A percentile compares a stretch with the other conserved stretches of the same genome.
Evolutionary conservation across 2,888 invertebrate genomes (phyloP).

Genomic region (Bimastos eiseni): DNA sequence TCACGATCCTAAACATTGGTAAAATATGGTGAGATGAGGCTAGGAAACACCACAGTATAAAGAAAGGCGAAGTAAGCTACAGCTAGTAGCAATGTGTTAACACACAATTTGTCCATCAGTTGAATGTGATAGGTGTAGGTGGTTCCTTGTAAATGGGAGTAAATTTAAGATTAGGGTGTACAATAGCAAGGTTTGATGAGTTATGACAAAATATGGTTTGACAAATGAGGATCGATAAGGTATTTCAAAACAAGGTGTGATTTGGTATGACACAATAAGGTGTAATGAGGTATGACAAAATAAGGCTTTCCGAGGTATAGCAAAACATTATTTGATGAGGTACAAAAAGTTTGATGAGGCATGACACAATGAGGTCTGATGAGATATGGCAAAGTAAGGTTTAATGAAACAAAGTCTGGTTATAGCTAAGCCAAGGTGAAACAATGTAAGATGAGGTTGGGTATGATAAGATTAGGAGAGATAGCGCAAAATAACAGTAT

Average conservation of each 20-base stretch:
- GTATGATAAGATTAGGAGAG: neutral
- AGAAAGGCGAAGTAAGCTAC: neutral
- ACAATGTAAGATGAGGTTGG: neutral
- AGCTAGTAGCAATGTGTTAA: neutral
- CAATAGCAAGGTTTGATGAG: neutral
- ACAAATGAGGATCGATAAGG: neutral
- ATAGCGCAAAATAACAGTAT: too few relatives aligned
- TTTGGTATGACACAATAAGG: neutral
- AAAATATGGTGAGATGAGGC: neutral
- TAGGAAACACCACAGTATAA: neutral
- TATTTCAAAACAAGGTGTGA: too few relatives aligned
- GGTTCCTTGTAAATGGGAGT: too few relatives aligned
- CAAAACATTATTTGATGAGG: neutral
- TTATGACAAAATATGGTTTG: neutral
- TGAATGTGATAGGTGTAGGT: neutral
- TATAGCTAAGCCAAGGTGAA: neutral
- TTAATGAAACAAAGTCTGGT: neutral
- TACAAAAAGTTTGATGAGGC: too few relatives aligned
- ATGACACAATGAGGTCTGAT: too few relatives aligned
- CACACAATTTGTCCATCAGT: neutral
- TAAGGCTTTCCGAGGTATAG: neutral
- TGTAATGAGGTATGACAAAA: neutral
- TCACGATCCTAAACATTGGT: constrained; percentile 79
- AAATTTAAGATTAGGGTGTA: too few relatives aligned
- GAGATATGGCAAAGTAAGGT: neutral